Evolutionary conservation across 92 coral and sea anemone genomes (phyloP).

Genomic region (Phenganax subtilis): DNA sequence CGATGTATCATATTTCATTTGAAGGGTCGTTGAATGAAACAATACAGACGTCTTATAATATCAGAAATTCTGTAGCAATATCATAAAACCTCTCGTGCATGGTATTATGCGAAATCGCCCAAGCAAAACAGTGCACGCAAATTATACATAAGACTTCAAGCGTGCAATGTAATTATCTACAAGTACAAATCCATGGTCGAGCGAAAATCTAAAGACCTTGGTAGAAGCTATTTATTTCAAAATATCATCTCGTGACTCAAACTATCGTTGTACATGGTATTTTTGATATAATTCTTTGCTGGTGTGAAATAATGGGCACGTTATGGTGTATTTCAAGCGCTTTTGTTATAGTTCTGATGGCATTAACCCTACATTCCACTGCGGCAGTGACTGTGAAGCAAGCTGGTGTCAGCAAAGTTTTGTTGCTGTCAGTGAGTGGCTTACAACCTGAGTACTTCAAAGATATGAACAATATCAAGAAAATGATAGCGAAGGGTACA

Average conservation of each 20-base stretch:
- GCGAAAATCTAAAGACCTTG: too few relatives aligned
- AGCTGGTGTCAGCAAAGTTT: conserved; percentile 32
- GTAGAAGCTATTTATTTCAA: too few relatives aligned
- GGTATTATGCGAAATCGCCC: not conserved
- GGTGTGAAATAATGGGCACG: not conserved
- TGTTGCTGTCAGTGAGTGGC: conserved; percentile 77
- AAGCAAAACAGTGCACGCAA: not conserved
- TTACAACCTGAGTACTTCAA: conserved; percentile 69
- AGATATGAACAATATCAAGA: conserved; percentile 54
- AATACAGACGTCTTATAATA: not conserved
- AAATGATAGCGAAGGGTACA: conserved; percentile 59
- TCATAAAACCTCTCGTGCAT: not conserved
- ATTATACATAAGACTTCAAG: not conserved
- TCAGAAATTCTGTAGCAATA: not conserved
- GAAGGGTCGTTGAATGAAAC: not conserved
- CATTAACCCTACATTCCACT: not conserved
- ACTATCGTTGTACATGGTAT: not conserved
- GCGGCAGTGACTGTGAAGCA: not conserved
- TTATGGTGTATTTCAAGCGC: not conserved
- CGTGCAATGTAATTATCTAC: too few relatives aligned
- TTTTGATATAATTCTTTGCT: not conserved
- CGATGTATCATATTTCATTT: not conserved
- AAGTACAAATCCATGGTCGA: too few relatives aligned
- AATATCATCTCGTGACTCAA: too few relatives aligned
- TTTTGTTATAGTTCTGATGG: not conserved